phyloP scores from a whole-genome alignment of 2,797 vertebrate genomes.

The Neomorphus geoffroyi region DNA sequence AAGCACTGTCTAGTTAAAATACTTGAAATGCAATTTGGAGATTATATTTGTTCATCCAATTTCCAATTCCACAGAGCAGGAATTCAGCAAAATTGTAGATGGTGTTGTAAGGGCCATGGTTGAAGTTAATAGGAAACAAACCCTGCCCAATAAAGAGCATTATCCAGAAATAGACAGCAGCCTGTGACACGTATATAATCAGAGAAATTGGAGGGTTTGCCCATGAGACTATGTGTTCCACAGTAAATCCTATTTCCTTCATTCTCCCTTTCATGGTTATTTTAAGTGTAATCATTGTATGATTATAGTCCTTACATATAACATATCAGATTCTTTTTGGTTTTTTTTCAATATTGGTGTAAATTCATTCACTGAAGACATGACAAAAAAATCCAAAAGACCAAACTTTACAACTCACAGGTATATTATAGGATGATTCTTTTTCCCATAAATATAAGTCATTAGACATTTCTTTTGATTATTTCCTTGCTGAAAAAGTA shows the following conservation, averaged over 20 bases:
- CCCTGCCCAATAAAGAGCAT: not conserved
- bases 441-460: not conserved
- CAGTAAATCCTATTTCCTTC: conserved; percentile 38
- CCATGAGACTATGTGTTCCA: conserved; percentile 15
- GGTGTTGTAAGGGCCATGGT: not conserved
- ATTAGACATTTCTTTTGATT: not conserved
- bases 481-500: not conserved
- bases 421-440: not conserved
- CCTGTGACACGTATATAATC: not conserved
- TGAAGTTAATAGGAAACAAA: conserved; percentile 27
- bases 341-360: not conserved
- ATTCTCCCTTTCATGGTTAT: not conserved
- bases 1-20: conserved; percentile 31
- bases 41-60: conserved; percentile 24
- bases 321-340: not conserved
- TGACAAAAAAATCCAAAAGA: not conserved
- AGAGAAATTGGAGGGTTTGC: conserved; percentile 38
- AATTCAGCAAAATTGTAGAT: conserved; percentile 9
- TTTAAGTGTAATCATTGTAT: not conserved
- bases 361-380: conserved; percentile 8
- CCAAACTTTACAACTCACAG: not conserved
- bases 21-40: conserved; percentile 27
- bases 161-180: conserved; percentile 40
- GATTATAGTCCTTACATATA: not conserved
- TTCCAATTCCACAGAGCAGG: not conserved